Base-by-base conservation (phyloP, 2,888 invertebrate genomes). In the Agriopis aurantiaria region DNA sequence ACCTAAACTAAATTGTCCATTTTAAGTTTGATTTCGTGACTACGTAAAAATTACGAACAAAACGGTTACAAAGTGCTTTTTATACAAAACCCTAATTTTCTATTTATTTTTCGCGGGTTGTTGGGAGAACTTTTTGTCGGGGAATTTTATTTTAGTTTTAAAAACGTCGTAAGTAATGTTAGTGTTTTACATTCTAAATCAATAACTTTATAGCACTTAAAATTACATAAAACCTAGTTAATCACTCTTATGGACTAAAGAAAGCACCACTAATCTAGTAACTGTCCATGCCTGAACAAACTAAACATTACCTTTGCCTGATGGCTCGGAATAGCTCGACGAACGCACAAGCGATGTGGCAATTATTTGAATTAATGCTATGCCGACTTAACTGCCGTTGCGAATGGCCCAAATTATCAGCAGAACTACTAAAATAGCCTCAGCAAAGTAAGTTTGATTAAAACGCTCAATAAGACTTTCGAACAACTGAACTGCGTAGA, bases 361-460 rank as follows among this genome's bases (percentile, higher is more conserved):
- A 90, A 33, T 90, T 88, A 87, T 89, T 86, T 88, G 87, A 88
- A 81, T 86, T 87, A 88, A 89, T 84, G 85, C 85, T 80, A 82
- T 79, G 78, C 73, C 71, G 76, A 73, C 76, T 75, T 5, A n/a
- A 5, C 80, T 74, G 65, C 72, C 74, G 49, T 61, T 67, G 4
- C 23, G 23, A 63, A 55, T 33, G 12, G 14, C 33, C 9, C 10
- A n/a, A 33, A 51, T 11, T 60, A 33, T 33, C 3, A 14, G 12
- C 10, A 3, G 11, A 10, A 11, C 46, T 5, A 46, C 46, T 5
- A 11, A 46, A 46, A 46, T 46, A 46, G 3, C 11, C 10, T 33
- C 33, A 33, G 33, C 33, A 33, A 33, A 33, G 33, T 33, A 33
- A 33, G 33, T 33, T 23, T 23, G 17, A 23, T 23, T 23, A 23